Conservation (phyloP, 2,888 invertebrate species). For the Orthosia cruda region DNA sequence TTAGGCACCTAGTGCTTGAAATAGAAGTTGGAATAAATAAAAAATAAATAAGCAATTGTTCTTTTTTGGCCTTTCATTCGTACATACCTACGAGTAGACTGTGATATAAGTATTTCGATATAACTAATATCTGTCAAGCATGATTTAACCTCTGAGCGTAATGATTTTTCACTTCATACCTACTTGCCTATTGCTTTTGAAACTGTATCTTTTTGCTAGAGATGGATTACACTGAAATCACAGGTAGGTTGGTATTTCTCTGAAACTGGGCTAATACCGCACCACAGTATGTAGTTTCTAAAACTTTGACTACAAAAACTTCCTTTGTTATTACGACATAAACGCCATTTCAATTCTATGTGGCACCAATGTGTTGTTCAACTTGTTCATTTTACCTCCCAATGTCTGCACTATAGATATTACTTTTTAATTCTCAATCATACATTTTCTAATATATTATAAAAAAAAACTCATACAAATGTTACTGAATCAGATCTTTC, state of each 20-base stretch:
- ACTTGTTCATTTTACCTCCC: neutral
- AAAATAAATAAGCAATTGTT: constrained; percentile 1
- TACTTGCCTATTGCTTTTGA: too few species aligned
- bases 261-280: neutral
- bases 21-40: constrained; percentile 4
- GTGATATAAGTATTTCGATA: neutral
- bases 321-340: neutral
- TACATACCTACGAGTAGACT: neutral
- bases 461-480: too few species aligned
- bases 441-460: neutral
- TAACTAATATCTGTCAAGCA: neutral
- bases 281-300: neutral
- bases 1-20: constrained; percentile 19
- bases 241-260: neutral
- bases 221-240: neutral
- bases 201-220: too few species aligned
- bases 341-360: neutral
- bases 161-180: neutral
- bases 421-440: neutral
- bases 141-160: neutral
- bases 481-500: constrained; percentile 3
- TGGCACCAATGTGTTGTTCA: neutral
- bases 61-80: neutral
- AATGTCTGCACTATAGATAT: neutral
- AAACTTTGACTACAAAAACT: neutral